Evolutionary conservation across 2,113 vertebrate genomes (phyloP), one percentile per base, ranked within the genome.

Genomic region (Mesitornis unicolor): DNA sequence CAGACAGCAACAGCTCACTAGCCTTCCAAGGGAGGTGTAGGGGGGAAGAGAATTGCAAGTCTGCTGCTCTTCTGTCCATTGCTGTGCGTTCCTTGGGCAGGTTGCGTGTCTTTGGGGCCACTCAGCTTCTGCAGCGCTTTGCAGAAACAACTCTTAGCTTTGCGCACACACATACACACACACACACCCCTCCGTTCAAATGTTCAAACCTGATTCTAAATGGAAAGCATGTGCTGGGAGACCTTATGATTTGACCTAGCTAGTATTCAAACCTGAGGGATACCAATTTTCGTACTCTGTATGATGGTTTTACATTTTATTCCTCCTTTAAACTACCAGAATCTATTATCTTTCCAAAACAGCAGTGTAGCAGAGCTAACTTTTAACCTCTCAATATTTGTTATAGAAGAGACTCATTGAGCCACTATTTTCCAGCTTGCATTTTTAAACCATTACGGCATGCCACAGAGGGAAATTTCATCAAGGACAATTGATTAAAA

Each of bases 121-220:
- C 47, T 36, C 31, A 25, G 69, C 47, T 74, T 19, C 61, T 17
- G 53, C 36, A 43, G 69, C 1, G 4, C 69, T 43, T 87, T 63
- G 61, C 24, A 29, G 38, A 69, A 93, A 64, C 7, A 29, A 12
- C 36, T 28, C 33, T 33, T 7, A 51, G 50, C 43, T 81, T 25
- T 28, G 26, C 15, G 28, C n/a, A n/a, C n/a, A 33, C 2, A 0
- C n/a, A 40, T 9, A 4, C 47, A 5, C 21, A 35, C 43, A 24
- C 28, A 11, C 13, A 8, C 13, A 28, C 26, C 7, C 17, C 16
- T 3, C 31, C 3, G 0, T 45, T 60, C 31, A 84, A 24, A 25
- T 1, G 18, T 17, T 16, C 33, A 15, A 14, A 26, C 50, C 47
- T 24, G 14, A 36, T 31, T 42, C 21, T 50, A 79, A 45, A 70